Evolutionary conservation across 2,113 vertebrate species (phyloP).

Genomic region (Alethe diademata): DNA sequence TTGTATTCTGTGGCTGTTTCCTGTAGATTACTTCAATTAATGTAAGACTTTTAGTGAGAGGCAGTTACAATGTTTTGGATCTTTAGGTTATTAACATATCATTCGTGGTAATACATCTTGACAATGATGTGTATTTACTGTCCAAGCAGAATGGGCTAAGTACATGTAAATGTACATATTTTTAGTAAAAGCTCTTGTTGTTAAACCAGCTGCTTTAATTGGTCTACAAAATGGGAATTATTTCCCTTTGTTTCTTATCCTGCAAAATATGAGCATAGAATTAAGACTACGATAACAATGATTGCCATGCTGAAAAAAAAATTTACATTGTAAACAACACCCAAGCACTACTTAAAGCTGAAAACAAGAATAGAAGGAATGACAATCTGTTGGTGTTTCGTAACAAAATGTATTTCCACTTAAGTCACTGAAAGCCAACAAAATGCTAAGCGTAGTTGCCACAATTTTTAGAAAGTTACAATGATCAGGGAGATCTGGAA

Average conservation of each 20-base stretch:
- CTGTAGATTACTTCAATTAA: neutral
- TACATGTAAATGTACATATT: neutral
- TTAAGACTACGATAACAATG: neutral
- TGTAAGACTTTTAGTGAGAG: neutral
- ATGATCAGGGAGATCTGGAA: neutral
- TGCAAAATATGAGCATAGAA: neutral
- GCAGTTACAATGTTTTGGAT: neutral
- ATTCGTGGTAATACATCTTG: neutral
- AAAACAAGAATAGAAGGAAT: neutral
- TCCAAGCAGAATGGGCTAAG: neutral
- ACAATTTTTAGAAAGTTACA: neutral
- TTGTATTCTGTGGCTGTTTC: neutral
- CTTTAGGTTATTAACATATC: neutral
- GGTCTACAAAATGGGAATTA: neutral
- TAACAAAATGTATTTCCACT: slow-evolving; percentile 12
- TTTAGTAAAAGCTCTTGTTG: neutral
- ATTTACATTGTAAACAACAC: slow-evolving; percentile 36
- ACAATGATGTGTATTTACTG: neutral
- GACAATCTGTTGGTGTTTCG: slow-evolving; percentile 28
- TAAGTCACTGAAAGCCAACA: neutral
- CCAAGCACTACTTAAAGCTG: neutral
- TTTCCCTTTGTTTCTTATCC: neutral
- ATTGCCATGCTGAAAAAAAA: slow-evolving; percentile 14
- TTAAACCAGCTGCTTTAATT: slow-evolving; percentile 17
- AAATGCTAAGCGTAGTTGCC: neutral